Evolutionary conservation across 92 coral and sea anemone genomes (phyloP), one percentile per base, ranked within the genome.

Genomic region (Porites divaricata): DNA sequence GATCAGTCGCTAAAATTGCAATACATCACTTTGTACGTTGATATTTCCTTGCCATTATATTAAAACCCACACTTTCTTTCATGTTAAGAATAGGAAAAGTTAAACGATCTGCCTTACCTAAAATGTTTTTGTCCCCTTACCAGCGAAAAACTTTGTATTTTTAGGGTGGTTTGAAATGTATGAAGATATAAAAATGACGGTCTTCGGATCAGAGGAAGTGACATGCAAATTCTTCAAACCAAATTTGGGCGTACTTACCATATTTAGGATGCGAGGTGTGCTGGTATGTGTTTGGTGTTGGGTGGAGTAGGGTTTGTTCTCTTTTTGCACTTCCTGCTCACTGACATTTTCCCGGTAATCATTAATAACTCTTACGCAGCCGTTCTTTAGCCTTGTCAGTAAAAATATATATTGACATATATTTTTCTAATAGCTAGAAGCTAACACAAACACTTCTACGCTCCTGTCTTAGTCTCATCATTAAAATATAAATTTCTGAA

Each of bases 181-280:
- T 52, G 10, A 35, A 13, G 1, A 57, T 49, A 65, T 6, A 19
- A 22, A 63, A 25, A 5, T 11, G 8, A 17, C 6, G 19, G 20
- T 22, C 86, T 59, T 58, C 53, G 50, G 45, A 4, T 14, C 59
- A 1, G 19, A 85, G 93, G 93, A 90, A 90, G 91, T 90, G 78
- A 77, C 41, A 70, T 77, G 13, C 63, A 83, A 90, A 87, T 78
- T 86, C 88, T 72, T 77, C 70, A 83, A 72, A 61, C 93, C 93
- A 90, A 80, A 90, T 83, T 80, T 87, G 93, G 93, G 41, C 19
- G 16, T 19, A 12, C 45, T 21, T 19, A 73, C 88, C 93, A 90
- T 87, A 87, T 90, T 71, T 50, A 67, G 89, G 14, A 84, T 13
- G 45, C n/a, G 67, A 17, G 57, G 62, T 14, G 54, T 76, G 19